Evolutionary conservation across 1,140 invertebrate genomes (phyloP), one percentile per base, ranked within the genome.

Genomic region (Trichonephila inaurata): DNA sequence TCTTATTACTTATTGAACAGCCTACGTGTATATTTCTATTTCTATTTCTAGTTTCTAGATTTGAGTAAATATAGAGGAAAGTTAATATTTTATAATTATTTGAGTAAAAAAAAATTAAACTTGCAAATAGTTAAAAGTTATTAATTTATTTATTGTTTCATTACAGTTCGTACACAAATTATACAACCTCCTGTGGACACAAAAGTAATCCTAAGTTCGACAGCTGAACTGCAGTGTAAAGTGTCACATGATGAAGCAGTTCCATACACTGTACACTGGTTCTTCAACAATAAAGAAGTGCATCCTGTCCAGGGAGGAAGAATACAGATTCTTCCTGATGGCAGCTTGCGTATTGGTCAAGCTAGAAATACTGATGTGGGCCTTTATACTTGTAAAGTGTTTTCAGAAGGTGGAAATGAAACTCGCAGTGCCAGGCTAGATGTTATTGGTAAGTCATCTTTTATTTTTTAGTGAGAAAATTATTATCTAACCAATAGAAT

Each of bases 191-290:
- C 94, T 24, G 89, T 91, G 14, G 94, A 94, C 58, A 94, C 94
- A n/a, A 88, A 97, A 94, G 98, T 99, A 33, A 97, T 99, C 72
- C 96, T 99, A 3, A 98, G 98, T 28, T 97, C 98, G 86, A 98
- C 98, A 60, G 98, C 98, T 2, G 97, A 97, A 28, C 96, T 99
- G 87, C 98, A 98, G 95, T 99, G 99, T 96, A 98, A 98, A 96
- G 98, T 99, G 51, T 98, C 97, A n/a, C 98, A 97, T 95, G 98
- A 99, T 96, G 97, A 98, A 33, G 97, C 97, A 94, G 98, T 99
- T n/a, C 97, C 97, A n/a, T 98, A 97, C 95, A 97, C 97, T 94
- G 97, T 99, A 94, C 97, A 98, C 94, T 99, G 99, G 99, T 98
- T 97, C 96, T 98, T 98, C 95, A 98, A 98, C 95, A 97, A 97